Percentiles rank a stretch among this genome's conserved stretches.
Conservation (phyloP, 2,888 invertebrate genomes). For the Caenorhabditis sp. region DNA sequence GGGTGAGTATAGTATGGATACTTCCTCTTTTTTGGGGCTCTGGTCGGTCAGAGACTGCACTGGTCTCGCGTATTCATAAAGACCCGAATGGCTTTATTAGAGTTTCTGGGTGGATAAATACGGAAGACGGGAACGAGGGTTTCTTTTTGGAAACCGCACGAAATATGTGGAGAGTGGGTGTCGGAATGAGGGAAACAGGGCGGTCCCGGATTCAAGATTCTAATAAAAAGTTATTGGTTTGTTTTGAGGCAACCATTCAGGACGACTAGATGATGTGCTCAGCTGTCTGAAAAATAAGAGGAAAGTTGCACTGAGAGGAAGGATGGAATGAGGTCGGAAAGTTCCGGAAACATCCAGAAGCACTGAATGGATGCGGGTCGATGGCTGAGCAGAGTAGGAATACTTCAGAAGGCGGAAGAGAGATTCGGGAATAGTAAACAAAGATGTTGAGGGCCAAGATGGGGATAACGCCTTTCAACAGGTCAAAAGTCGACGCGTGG, state of each 20-base stretch:
- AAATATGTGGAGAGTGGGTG: background rate
- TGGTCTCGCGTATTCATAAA: conserved; percentile 6
- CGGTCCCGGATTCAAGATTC: background rate
- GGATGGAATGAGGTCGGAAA: background rate
- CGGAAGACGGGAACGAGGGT: background rate
- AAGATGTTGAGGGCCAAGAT: too few species aligned
- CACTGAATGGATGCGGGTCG: too few species aligned
- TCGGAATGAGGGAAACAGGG: background rate
- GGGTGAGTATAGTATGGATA: conserved; percentile 13
- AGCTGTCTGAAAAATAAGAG: background rate
- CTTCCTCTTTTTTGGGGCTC: conserved; percentile 35
- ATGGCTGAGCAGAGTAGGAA: too few species aligned
- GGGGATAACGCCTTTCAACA: too few species aligned
- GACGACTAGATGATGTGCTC: background rate
- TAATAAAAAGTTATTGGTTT: conserved; percentile 20
- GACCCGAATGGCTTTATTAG: conserved; percentile 48
- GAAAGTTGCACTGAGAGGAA: background rate
- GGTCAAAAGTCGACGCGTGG: too few species aligned
- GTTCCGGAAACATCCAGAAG: too few species aligned
- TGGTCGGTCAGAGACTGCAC: conserved; percentile 40
- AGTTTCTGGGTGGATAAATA: conserved; percentile 51
- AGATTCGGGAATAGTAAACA: too few species aligned
- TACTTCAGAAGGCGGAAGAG: too few species aligned
- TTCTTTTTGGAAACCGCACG: conserved; percentile 33
- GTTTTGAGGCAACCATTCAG: conserved; percentile 14